phyloP scores from a whole-genome alignment of 2,888 invertebrate species.

The Drosophila siamana region DNA sequence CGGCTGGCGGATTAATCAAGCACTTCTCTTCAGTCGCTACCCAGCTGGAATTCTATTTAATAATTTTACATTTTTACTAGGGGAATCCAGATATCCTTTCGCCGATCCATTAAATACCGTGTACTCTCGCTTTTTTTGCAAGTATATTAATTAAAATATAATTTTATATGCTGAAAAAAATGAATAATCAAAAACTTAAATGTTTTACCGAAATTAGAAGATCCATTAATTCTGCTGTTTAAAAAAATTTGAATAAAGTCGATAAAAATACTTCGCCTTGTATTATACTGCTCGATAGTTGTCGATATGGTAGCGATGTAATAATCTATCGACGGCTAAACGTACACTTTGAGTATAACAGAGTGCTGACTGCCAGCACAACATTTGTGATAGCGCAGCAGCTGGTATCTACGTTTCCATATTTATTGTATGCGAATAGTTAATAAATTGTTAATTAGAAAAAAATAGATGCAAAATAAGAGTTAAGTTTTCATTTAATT shows the following conservation, averaged over 20 bases:
- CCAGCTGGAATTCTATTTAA: background rate
- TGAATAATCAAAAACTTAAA: background rate
- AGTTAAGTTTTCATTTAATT: background rate
- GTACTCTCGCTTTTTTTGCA: background rate
- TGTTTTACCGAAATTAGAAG: background rate
- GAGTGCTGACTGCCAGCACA: background rate
- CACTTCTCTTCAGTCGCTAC: background rate
- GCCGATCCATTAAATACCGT: background rate
- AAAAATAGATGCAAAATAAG: background rate
- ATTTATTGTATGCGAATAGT: background rate
- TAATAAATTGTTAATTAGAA: background rate
- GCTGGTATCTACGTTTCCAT: conserved; percentile 3
- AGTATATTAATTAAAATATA: background rate
- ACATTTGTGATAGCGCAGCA: conserved; percentile 2
- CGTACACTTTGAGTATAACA: conserved; percentile 9
- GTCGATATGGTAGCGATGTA: background rate
- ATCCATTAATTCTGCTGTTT: background rate
- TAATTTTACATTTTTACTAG: background rate
- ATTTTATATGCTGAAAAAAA: background rate
- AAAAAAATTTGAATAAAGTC: background rate
- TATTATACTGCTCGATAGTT: background rate
- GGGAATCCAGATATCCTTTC: background rate
- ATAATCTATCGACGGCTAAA: conserved; percentile 1
- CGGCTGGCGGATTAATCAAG: background rate
- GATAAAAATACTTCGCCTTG: background rate